These are phyloP conservation scores for Centrocercus urophasianus DNA, from an alignment of 2,113 vertebrate species.

Conservation along the genomic window DNA sequence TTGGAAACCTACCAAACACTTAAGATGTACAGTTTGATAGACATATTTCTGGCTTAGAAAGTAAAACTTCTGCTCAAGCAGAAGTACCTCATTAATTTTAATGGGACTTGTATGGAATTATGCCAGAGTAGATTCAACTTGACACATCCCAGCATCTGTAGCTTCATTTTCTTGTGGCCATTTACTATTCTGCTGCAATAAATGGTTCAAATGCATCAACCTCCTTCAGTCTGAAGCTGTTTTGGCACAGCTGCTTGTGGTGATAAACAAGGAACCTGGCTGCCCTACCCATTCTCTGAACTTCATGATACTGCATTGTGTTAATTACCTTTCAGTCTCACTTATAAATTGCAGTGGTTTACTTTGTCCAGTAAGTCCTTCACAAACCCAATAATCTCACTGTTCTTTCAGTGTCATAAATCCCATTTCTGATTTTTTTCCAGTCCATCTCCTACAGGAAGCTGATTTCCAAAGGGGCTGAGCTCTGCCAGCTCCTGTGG, in stretches of 20 bases:
- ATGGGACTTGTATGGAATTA: neutral
- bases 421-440: neutral
- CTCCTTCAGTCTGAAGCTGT: neutral
- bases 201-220: neutral
- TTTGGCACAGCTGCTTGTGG: neutral
- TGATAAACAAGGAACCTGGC: slow-evolving; percentile 37
- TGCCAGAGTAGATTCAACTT: slow-evolving; percentile 30
- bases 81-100: slow-evolving; percentile 57
- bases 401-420: neutral
- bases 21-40: neutral
- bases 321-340: neutral
- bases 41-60: neutral
- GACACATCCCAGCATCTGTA: slow-evolving; percentile 17
- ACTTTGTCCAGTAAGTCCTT: neutral
- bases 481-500: neutral
- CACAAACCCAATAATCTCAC: neutral
- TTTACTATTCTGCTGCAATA: neutral
- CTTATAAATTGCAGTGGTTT: neutral
- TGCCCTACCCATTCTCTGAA: neutral
- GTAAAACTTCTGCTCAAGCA: slow-evolving; percentile 16
- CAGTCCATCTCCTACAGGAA: neutral
- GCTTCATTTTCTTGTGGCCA: neutral
- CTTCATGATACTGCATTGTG: neutral
- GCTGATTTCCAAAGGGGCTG: neutral
- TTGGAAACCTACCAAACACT: neutral